Base-by-base conservation (phyloP, 2,797 vertebrate genomes). In the Rhinophrynus dorsalis region DNA sequence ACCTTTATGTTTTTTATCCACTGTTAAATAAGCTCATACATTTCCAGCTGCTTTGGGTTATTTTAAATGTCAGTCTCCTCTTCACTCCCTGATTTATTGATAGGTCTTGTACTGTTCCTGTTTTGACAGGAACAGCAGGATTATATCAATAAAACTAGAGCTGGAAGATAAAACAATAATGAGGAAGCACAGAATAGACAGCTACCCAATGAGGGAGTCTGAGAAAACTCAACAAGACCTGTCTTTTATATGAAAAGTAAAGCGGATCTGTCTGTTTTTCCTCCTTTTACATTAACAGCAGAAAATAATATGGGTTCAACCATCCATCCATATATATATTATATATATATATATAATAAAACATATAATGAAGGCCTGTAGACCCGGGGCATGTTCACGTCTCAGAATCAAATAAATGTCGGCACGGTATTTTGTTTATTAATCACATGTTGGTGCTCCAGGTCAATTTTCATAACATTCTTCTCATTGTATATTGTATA, bases 71-170 rank as follows among this genome's bases (percentile, higher is more conserved):
- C 50, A 70, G 33, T 56, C 51, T 55, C 26, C 15, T 47, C 21
- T 35, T 24, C 40, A 18, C 24, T 35, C 12, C 17, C 38, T 70
- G 48, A 45, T 62, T 63, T 70, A 63, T 62, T 70, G 58, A 70
- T 70, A 21, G 42, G 35, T 11, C 23, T 37, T 50, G n/a, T 47
- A 38, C 21, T 29, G 58, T 35, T 63, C 17, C 37, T 54, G 29
- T 56, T 37, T 47, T 44, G 29, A 24, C 20, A 54, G 29, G n/a
- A 42, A 40, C 68, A 56, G 50, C 58, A 29, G 50, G 50, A 45
- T 7, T 32, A 21, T 63, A 26, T 56, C 27, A 55, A 52, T 69
- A 37, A 56, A 60, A 54, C 29, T 20, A 55, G 27, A 62, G 40
- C 20, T 23, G 40, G 9, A 37, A 44, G 17, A 44, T 44, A 44